phyloP scores from a whole-genome alignment of 2,888 invertebrate genomes.

The Boloria selene region DNA sequence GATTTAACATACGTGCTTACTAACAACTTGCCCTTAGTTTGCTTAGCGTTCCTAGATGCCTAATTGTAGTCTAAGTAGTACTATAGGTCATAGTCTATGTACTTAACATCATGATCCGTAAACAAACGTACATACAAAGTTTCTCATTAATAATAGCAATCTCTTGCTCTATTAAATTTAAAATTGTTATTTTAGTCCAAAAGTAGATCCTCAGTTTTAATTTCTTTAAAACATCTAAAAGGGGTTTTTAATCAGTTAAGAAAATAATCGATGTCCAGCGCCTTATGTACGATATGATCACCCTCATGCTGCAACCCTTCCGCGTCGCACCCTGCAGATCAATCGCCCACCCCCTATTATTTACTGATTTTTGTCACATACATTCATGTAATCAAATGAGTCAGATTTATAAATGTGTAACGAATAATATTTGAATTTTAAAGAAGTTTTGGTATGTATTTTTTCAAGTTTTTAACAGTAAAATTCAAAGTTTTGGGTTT shows the following conservation, averaged over 20 bases:
- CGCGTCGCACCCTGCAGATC: constrained; percentile 65
- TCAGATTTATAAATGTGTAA: constrained; percentile 13
- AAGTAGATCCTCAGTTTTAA: constrained; percentile 2
- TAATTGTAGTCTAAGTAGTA: no score
- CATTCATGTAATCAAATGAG: constrained; percentile 27
- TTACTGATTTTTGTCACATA: constrained; percentile 57
- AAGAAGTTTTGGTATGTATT: no score
- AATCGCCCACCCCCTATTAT: constrained; percentile 74
- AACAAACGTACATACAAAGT: no score
- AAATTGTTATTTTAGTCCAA: not conserved
- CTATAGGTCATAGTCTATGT: no score
- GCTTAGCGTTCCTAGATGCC: no score
- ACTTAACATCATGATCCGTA: no score
- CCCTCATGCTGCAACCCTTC: constrained; percentile 61
- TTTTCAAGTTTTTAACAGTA: no score
- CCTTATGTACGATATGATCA: constrained; percentile 51
- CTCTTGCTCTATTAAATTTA: no score
- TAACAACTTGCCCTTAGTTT: no score
- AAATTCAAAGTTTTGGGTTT: no score
- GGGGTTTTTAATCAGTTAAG: constrained; percentile 39
- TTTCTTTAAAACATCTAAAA: constrained; percentile 21
- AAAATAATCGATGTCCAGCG: constrained; percentile 42
- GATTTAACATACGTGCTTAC: no score
- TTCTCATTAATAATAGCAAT: no score
- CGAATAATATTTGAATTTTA: not conserved